Base-by-base conservation (phyloP, 2,888 invertebrate species). In the Zootermopsis nevadensis region DNA sequence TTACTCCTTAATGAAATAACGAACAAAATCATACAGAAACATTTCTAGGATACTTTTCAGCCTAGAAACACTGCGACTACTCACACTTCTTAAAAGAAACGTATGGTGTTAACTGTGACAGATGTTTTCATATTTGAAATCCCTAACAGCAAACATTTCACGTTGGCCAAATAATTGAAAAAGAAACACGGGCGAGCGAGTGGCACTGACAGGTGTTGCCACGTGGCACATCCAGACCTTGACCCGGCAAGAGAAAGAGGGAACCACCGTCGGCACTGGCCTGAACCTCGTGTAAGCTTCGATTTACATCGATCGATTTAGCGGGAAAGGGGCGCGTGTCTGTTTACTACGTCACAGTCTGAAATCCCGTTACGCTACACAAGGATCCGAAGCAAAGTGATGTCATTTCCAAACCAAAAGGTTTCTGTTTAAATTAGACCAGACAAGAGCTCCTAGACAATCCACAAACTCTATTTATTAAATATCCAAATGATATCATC, bases 201-300 rank as follows among this genome's bases (percentile, higher is more conserved):
- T 66, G 76, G 42, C 76, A 42, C 27, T 76, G 76, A 76, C 76
- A 76, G 76, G 76, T 76, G 76, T 42, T n/a, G 79, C 79, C 79
- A 79, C 79, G 79, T 79, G 79, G 79, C 74, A 53, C 30, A 22
- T 35, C 79, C 60, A 60, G 79, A 79, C 79, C 79, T 79, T 79
- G 79, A 79, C 79, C 79, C 60, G 42, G 27, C 35, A n/a, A 66
- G 69, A 69, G 33, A 19, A 69, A 69, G 27, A 69, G 27, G 69
- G 27, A 33, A 69, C 69, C 69, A 69, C 69, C 69, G 69, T 33
- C 69, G 42, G 74, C 10, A 38, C 74, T 38, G 22, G 30, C 69
- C 33, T 31, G 69, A n/a, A n/a, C n/a, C 74, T 38, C 74, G 38
- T 74, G 74, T 74, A 74, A 74, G 66, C 77, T 77, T 77, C 77